Evolutionary conservation across 2,888 invertebrate species (phyloP), one percentile per base, ranked within the genome.

Genomic region (Rhagonycha lutea): DNA sequence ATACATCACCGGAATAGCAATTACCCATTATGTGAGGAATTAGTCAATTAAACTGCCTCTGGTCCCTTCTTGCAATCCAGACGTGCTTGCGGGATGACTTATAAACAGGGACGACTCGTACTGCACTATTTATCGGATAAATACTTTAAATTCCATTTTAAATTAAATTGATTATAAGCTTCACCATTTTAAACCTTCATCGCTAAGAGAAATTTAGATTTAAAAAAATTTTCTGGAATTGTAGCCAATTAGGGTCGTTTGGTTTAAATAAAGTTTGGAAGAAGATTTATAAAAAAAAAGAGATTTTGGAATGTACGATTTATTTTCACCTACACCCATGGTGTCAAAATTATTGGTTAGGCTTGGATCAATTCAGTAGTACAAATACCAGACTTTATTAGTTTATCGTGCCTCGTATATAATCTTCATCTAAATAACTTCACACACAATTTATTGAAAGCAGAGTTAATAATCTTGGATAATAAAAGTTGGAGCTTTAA

Each of bases 21-120:
- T 87, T 87, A 86, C 86, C 87, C 85, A 87, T 87, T 87, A 86
- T 86, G 86, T 83, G 82, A 87, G 86, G 87, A 87, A 86, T 87
- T 87, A 87, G 87, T 86, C 86, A 86, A 86, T 86, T 86, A 86
- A 86, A 85, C 83, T 80, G 84, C 82, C 84, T 83, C 82, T 81
- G 81, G 83, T 83, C 84, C 85, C 85, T 82, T 81, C 81, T 82
- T 83, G 83, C 85, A 83, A 85, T 84, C 84, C 84, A 79, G 82
- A 83, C 83, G 85, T 86, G 83, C 86, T 86, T 82, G 81, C 81
- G 81, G 84, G 84, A 86, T 86, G 86, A 85, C 83, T 78, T 77
- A 79, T 78, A 79, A 77, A 73, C 84, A 83, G 83, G 69, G 83
- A 81, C 80, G 83, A 80, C 81, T 82, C 83, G 83, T 83, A 68